Evolutionary conservation across 1,140 invertebrate genomes (phyloP).

Genomic region (Pseudomyrmex sp.): DNA sequence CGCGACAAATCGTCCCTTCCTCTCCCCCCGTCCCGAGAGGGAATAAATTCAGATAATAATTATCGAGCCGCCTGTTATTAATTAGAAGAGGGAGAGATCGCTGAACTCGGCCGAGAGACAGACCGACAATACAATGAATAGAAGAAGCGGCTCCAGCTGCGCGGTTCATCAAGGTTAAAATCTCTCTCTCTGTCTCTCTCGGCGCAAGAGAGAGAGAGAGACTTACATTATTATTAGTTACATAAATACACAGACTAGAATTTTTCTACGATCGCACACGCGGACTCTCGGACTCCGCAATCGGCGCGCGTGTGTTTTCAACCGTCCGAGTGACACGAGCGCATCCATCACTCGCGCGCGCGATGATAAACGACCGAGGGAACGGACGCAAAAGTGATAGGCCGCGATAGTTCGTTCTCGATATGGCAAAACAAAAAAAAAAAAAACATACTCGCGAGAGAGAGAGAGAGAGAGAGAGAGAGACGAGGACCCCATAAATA

Average conservation of each 20-base stretch:
- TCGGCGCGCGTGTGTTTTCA: conserved; percentile 36
- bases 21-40: neutral
- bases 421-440: conserved; percentile 22
- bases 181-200: no score
- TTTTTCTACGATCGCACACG: conserved; percentile 22
- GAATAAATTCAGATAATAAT: neutral
- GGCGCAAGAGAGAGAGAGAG: neutral
- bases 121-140: neutral
- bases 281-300: neutral
- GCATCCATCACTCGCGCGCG: conserved; percentile 45
- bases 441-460: conserved; percentile 31
- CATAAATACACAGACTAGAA: conserved; percentile 14
- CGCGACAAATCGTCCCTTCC: neutral
- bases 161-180: neutral
- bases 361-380: conserved; percentile 45
- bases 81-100: neutral
- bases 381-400: conserved; percentile 49
- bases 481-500: no score
- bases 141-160: neutral
- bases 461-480: conserved; percentile 3
- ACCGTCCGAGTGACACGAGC: conserved; percentile 48
- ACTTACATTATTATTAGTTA: conserved; percentile 1
- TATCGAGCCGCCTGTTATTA: neutral
- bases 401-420: conserved; percentile 30
- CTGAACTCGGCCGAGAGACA: neutral